Conservation (phyloP, 2,113 vertebrate genomes). For the Misgurnus anguillicaudatus region DNA sequence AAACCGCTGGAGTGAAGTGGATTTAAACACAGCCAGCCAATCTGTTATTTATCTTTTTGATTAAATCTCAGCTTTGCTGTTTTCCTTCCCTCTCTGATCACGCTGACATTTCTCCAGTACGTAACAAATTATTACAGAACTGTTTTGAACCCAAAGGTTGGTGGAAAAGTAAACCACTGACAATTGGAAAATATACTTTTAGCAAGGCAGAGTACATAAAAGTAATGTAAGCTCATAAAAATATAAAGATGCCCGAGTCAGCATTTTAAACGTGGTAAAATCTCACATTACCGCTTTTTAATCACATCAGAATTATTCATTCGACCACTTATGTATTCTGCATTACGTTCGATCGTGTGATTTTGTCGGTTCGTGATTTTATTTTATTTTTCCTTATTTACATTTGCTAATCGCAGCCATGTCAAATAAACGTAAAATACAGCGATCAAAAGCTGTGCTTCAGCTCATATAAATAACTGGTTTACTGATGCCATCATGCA, state of each 20-base stretch:
- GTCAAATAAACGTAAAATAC: slow-evolving; percentile 65
- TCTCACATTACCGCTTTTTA: neutral
- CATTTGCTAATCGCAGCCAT: slow-evolving; percentile 41
- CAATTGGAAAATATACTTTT: neutral
- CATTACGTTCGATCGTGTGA: neutral
- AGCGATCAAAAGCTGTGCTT: slow-evolving; percentile 67
- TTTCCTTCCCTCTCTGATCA: slow-evolving; percentile 11
- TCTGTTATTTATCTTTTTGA: slow-evolving; percentile 38
- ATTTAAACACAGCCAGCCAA: slow-evolving; percentile 30
- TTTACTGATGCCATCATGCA: slow-evolving; percentile 72
- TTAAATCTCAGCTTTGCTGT: slow-evolving; percentile 31
- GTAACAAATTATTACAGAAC: neutral
- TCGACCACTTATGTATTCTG: neutral
- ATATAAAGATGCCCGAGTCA: neutral
- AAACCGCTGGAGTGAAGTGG: slow-evolving; percentile 24
- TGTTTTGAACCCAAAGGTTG: slow-evolving; percentile 8
- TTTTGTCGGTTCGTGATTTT: slow-evolving; percentile 49
- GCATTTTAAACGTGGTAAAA: slow-evolving; percentile 13
- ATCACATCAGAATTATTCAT: slow-evolving; percentile 11
- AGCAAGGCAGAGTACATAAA: neutral
- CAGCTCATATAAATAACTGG: slow-evolving; percentile 68
- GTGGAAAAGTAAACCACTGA: neutral
- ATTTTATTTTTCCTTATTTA: slow-evolving; percentile 27
- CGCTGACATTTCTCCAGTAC: slow-evolving; percentile 6
- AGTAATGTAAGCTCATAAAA: slow-evolving; percentile 9